These are phyloP conservation scores for Drosophila takahashii DNA, from an alignment of 1,140 invertebrate species.

Conservation along the genomic window DNA sequence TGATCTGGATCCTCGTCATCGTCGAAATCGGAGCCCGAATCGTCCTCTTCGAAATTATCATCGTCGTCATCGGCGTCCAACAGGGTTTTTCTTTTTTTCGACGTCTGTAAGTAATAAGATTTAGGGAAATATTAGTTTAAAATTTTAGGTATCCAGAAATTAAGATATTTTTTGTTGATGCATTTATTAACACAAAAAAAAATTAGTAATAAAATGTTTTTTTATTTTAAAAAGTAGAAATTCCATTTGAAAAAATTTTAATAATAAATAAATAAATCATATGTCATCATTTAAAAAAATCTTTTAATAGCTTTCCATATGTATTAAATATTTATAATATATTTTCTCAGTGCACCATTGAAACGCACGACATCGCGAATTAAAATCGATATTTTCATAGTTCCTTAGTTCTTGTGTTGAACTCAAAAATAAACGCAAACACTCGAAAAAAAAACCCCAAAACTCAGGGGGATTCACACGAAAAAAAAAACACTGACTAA, in stretches of 20 bases:
- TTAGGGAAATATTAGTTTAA: neutral
- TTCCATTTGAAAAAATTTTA: too few species aligned
- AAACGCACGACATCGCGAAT: conserved; percentile 8
- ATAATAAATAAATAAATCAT: too few species aligned
- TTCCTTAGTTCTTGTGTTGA: conserved; percentile 11
- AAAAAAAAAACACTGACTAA: conserved; percentile 6
- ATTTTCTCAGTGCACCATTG: conserved; percentile 13
- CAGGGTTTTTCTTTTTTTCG: conserved; percentile 70
- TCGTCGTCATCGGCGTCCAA: conserved; percentile 70
- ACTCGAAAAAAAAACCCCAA: conserved; percentile 1
- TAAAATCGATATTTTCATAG: conserved; percentile 47
- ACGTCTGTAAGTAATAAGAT: conserved; percentile 53
- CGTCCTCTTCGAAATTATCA: conserved; percentile 87
- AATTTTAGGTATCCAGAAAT: neutral
- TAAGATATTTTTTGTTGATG: too few species aligned
- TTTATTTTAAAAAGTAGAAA: neutral
- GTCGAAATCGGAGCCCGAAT: conserved; percentile 92
- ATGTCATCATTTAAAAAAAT: too few species aligned
- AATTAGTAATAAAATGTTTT: neutral
- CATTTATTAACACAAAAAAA: neutral
- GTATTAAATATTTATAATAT: too few species aligned
- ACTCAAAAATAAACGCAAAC: neutral
- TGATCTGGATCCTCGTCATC: conserved; percentile 95
- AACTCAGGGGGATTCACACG: conserved; percentile 35
- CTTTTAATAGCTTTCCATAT: too few species aligned